Base-by-base conservation (phyloP, 2,888 invertebrate genomes). In the Thecocarcelia acutangulata region DNA sequence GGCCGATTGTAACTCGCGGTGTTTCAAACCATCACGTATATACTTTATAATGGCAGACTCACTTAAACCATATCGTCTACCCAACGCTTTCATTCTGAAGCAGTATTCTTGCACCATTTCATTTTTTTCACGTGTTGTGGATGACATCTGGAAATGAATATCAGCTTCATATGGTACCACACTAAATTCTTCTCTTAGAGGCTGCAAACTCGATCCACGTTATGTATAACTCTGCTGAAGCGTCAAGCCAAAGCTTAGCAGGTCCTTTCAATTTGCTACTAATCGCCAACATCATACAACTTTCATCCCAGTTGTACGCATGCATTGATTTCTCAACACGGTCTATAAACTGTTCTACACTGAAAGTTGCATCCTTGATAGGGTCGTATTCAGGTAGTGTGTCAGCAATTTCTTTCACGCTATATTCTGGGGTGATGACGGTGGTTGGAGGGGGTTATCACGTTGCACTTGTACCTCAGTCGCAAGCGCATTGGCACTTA, bases 41-140 rank as follows among this genome's bases (percentile, higher is more conserved):
- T 83, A 83, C 54, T 83, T 83, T 2, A 83, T 58, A 21, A 69
- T 64, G 4, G 76, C 68, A 0, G 9, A 15, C n/a, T 83, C 83
- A 40, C 73, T 82, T 1, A 82, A 21, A 5, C 33, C 37, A 64
- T 56, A 54, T 1, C 75, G 78, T 37, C n/a, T 37, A 19, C 78
- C 78, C 15, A 83, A 13, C n/a, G 74, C 66, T 37, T 59, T 44
- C 56, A 83, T 70, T 54, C 80, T 33, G 54, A 83, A 83, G 37
- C 80, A 83, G 42, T 74, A 83, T 11, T 83, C 77, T 0, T 44
- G 44, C 4, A 77, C 21, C 2, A 33, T 9, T 24, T 83, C 76
- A 17, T 28, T 12, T 13, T 12, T 19, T 42, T 56, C 52, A 13
- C 76, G 33, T 15, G 15, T 19, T 1, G 73, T 9, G 0, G 44